These are phyloP conservation scores for Lasioglossum lativentre DNA, from an alignment of 2,888 invertebrate species.

Conservation along the genomic window DNA sequence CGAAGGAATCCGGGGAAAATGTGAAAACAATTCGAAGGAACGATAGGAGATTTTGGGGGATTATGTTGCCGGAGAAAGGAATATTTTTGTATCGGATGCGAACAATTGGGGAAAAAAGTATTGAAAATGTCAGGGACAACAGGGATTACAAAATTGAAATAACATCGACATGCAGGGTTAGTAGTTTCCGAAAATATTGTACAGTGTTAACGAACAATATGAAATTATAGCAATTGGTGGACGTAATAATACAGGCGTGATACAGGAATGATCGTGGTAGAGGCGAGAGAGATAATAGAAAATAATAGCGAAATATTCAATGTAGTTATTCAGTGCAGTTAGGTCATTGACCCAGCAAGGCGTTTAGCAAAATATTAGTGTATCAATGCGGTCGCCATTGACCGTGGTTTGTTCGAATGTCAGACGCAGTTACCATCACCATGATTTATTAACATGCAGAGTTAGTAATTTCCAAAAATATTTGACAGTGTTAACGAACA, in stretches of 20 bases:
- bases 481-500: no score
- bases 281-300: no score
- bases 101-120: neutral
- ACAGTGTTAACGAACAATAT: no score
- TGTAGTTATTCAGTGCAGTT: no score
- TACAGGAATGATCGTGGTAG: no score
- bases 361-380: constrained; percentile 44
- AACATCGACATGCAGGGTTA: neutral
- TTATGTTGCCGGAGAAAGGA: neutral
- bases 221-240: no score
- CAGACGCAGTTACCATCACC: constrained; percentile 50
- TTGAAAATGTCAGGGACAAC: neutral
- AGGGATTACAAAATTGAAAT: neutral
- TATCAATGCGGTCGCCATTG: constrained; percentile 34
- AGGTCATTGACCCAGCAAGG: constrained; percentile 32
- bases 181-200: no score
- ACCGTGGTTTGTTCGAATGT: constrained; percentile 54
- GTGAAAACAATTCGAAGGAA: neutral
- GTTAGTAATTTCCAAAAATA: no score
- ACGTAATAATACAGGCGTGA: no score
- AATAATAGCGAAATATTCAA: no score
- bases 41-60: neutral
- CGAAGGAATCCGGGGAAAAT: neutral
- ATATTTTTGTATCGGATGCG: neutral
- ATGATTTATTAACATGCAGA: constrained; percentile 65